Percentiles rank a stretch among this genome's conserved stretches.
These are phyloP conservation scores for Megastigmus dorsalis DNA, from an alignment of 2,888 invertebrate genomes.

Conservation along the genomic window DNA sequence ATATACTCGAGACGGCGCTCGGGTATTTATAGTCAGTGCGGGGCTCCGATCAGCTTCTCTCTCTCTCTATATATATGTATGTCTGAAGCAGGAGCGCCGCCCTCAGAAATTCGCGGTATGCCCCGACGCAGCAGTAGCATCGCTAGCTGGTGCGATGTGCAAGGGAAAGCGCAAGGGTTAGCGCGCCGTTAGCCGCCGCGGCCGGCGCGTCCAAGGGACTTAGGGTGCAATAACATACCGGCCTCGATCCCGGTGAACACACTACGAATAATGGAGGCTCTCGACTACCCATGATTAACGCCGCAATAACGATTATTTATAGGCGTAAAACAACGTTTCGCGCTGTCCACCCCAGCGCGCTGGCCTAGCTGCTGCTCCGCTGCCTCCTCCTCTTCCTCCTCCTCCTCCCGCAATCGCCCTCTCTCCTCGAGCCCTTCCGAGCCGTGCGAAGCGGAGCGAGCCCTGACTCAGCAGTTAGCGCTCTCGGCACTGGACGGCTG, in stretches of 20 bases:
- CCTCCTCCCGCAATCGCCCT: not conserved
- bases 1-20: too few relatives aligned
- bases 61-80: too few relatives aligned
- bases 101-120: slow-evolving; percentile 69
- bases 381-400: not conserved
- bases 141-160: slow-evolving; percentile 23
- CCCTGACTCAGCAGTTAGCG: slow-evolving; percentile 15
- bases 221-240: slow-evolving; percentile 68
- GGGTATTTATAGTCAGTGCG: not conserved
- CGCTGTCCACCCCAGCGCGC: slow-evolving; percentile 64
- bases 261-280: slow-evolving; percentile 66
- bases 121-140: too few relatives aligned
- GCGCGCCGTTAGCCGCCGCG: slow-evolving; percentile 22
- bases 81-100: too few relatives aligned
- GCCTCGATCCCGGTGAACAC: slow-evolving; percentile 57
- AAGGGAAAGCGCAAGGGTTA: slow-evolving; percentile 64
- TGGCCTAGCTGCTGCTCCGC: not conserved
- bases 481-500: not conserved
- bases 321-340: slow-evolving; percentile 72
- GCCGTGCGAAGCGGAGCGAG: not conserved
- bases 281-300: slow-evolving; percentile 72
- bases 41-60: not conserved
- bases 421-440: not conserved
- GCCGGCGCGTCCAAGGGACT: slow-evolving; percentile 61
- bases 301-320: slow-evolving; percentile 72